These are phyloP conservation scores for Lontra canadensis DNA, from an alignment of 2,113 vertebrate genomes.

Conservation along the genomic window DNA sequence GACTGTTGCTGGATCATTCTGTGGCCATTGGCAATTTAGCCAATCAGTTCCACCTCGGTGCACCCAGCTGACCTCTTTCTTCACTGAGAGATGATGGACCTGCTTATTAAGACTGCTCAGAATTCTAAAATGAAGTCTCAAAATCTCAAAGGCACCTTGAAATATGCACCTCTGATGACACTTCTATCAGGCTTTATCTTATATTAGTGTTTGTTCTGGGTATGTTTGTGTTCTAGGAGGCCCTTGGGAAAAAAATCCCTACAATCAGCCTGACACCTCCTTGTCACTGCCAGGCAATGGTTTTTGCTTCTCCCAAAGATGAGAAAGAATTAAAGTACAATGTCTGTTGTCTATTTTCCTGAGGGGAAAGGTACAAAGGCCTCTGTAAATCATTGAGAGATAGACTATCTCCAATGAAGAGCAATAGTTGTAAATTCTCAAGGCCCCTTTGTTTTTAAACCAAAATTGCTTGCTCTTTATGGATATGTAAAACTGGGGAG, in stretches of 20 bases:
- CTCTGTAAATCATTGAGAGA: not conserved
- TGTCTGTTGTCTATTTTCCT: not conserved
- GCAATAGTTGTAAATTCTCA: not conserved
- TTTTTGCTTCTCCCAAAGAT: conserved; percentile 26
- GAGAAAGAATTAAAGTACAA: not conserved
- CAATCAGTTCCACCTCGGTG: conserved; percentile 42
- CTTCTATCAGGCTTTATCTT: not conserved
- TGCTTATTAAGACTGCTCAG: conserved; percentile 32
- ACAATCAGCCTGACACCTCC: not conserved
- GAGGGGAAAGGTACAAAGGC: not conserved
- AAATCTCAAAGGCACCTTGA: conserved; percentile 62
- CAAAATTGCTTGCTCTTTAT: not conserved
- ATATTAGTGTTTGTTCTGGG: not conserved
- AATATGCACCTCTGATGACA: not conserved
- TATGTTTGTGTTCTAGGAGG: not conserved
- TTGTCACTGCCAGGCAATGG: not conserved
- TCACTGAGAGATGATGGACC: conserved; percentile 21
- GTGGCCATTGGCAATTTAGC: conserved; percentile 47
- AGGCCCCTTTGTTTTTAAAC: not conserved
- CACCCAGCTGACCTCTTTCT: conserved; percentile 64
- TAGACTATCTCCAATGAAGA: not conserved
- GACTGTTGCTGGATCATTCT: conserved; percentile 42
- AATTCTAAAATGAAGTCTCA: conserved; percentile 20
- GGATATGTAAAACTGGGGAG: not conserved
- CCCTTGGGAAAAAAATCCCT: not conserved